Percentiles rank a stretch among this genome's conserved stretches.
These are phyloP conservation scores for Clunio marinus DNA, from an alignment of 2,888 invertebrate species.

Conservation along the genomic window DNA sequence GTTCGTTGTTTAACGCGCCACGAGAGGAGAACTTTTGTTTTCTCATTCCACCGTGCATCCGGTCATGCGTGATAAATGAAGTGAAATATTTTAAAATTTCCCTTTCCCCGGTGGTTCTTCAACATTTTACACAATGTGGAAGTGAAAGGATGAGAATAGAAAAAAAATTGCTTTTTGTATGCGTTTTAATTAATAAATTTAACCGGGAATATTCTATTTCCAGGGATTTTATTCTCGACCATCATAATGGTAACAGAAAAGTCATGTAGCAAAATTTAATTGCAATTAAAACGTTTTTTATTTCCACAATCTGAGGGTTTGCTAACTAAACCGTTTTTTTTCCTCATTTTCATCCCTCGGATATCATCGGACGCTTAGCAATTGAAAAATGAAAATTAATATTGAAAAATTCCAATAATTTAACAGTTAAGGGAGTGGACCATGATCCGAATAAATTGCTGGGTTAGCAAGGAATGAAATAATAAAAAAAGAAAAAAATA, in stretches of 20 bases:
- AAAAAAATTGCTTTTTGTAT: constrained; percentile 3
- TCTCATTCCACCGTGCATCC: constrained; percentile 21
- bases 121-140: background rate
- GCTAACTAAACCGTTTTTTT: background rate
- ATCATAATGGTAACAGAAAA: background rate
- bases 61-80: constrained; percentile 39
- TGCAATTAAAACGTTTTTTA: constrained; percentile 30
- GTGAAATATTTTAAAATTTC: constrained; percentile 34
- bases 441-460: background rate
- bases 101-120: background rate
- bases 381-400: too few relatives aligned
- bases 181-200: constrained; percentile 36
- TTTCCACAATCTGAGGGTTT: constrained; percentile 13
- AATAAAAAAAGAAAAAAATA: too few relatives aligned
- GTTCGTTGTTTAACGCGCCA: background rate
- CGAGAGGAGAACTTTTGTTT: constrained; percentile 29
- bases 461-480: background rate
- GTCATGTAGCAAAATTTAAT: constrained; percentile 22
- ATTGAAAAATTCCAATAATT: constrained; percentile 1
- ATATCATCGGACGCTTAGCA: too few relatives aligned
- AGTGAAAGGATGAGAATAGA: constrained; percentile 23
- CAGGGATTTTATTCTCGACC: background rate
- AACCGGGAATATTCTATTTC: background rate
- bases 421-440: background rate
- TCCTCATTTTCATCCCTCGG: background rate